Percentiles rank a stretch among this genome's conserved stretches.
phyloP scores from a whole-genome alignment of 2,797 vertebrate species.

The Cichlasoma orientale region DNA sequence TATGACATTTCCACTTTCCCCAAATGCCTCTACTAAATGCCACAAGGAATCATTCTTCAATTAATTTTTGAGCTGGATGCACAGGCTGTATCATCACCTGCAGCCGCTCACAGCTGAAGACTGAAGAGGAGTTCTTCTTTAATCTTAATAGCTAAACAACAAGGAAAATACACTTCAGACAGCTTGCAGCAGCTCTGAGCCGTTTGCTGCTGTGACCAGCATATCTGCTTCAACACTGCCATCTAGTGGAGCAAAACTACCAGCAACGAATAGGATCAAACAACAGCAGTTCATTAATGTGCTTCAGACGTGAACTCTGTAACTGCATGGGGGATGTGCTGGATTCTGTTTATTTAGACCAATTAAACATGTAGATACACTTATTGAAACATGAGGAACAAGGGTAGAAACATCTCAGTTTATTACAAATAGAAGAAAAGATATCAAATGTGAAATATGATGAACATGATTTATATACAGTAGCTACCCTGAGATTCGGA shows the following conservation, averaged over 20 bases:
- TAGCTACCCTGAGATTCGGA: neutral
- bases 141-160: neutral
- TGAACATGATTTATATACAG: neutral
- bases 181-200: neutral
- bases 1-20: neutral
- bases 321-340: neutral
- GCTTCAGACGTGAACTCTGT: neutral
- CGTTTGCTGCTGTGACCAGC: neutral
- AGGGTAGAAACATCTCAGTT: neutral
- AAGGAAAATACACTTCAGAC: neutral
- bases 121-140: neutral
- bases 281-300: neutral
- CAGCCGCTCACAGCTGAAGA: neutral
- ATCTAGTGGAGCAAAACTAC: constrained; percentile 56
- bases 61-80: neutral
- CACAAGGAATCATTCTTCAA: neutral
- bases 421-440: neutral
- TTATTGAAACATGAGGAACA: neutral
- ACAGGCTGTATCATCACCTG: neutral
- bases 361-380: neutral
- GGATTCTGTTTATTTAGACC: neutral
- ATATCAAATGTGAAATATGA: neutral
- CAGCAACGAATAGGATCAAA: neutral
- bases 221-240: constrained; percentile 42
- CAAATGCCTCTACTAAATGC: neutral